A percentile compares a stretch with the other conserved stretches of the same genome.
Conservation (phyloP, 2,113 vertebrate genomes). For the Rhipidura dahli region DNA sequence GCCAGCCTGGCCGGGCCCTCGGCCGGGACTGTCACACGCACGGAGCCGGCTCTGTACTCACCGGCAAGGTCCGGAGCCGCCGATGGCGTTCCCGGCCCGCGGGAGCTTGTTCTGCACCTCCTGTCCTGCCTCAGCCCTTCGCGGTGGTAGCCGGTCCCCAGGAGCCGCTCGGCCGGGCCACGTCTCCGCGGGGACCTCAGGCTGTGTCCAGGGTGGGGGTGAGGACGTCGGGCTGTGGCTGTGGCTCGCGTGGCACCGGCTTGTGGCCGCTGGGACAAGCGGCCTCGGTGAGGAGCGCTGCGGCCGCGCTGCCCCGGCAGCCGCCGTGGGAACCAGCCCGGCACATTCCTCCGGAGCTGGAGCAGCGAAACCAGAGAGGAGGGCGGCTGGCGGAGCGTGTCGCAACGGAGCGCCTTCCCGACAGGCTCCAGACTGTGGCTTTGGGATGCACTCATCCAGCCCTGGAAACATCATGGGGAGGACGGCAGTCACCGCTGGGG, state of each 20-base stretch:
- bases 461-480: not conserved
- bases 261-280: not conserved
- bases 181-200: not conserved
- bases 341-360: not conserved
- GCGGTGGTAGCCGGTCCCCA: not conserved
- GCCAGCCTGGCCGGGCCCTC: not conserved
- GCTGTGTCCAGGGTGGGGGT: not conserved
- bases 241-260: not conserved
- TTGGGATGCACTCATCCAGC: not conserved
- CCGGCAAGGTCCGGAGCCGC: not conserved
- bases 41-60: not conserved
- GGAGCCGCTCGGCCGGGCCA: not conserved
- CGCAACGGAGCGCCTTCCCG: not conserved
- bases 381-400: not conserved
- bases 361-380: not conserved
- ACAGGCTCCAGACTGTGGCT: not conserved
- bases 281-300: not conserved
- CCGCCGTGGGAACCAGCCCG: conserved; percentile 12
- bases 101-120: not conserved
- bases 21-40: not conserved
- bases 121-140: no score
- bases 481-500: not conserved
- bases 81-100: not conserved
- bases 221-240: not conserved
- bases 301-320: not conserved